phyloP scores from a whole-genome alignment of 2,113 vertebrate species.

The Eptesicus fuscus region DNA sequence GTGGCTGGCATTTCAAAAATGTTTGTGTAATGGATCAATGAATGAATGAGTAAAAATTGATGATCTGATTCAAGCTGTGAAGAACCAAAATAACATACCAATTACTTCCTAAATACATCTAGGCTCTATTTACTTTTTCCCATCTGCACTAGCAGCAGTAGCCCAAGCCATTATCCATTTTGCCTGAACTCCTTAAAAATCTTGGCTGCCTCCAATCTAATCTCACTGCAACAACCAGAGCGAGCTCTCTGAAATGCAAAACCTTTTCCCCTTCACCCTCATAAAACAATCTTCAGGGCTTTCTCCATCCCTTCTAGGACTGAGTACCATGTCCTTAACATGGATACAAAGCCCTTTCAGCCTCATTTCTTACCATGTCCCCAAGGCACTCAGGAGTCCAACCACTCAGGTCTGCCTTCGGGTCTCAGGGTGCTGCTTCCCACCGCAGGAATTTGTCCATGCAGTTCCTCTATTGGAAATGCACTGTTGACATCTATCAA shows the following conservation, averaged over 20 bases:
- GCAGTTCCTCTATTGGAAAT: neutral
- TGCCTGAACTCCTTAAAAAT: neutral
- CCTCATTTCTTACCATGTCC: too few relatives aligned
- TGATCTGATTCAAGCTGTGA: neutral
- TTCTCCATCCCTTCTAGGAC: neutral
- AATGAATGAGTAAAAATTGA: conserved; percentile 6
- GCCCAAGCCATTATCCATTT: neutral
- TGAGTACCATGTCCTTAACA: neutral
- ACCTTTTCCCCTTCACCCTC: neutral
- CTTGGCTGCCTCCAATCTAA: neutral
- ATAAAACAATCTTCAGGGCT: neutral
- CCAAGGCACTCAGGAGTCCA: accelerated
- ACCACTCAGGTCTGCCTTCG: neutral
- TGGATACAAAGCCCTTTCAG: neutral
- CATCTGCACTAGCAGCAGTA: neutral
- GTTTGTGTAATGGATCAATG: neutral
- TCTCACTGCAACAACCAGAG: neutral
- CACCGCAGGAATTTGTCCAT: neutral
- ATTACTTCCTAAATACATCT: neutral
- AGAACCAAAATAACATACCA: neutral
- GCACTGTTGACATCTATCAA: neutral
- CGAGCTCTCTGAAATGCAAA: neutral
- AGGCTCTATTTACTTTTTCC: neutral
- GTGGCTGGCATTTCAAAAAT: neutral
- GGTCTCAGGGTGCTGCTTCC: neutral